Percentiles rank a stretch among this genome's conserved stretches.
Conservation (phyloP, 2,797 vertebrate genomes). For the Pipistrellus pipistrellus region DNA sequence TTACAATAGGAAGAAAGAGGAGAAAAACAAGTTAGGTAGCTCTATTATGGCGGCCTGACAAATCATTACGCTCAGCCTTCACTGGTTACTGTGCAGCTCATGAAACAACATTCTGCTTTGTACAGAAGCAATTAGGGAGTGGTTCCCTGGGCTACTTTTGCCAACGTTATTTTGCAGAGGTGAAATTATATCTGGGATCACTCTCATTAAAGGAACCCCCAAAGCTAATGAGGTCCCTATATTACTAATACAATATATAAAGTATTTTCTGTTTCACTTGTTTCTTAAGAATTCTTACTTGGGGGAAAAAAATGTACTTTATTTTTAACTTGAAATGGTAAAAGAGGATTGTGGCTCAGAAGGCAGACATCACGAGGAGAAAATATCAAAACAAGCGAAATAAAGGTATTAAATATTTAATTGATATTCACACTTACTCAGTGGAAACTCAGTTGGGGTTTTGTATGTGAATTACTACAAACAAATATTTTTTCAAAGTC, state of each 20-base stretch:
- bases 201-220: conserved; percentile 79
- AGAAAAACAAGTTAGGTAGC: conserved; percentile 61
- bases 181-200: conserved; percentile 69
- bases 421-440: background rate
- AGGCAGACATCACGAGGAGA: background rate
- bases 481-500: background rate
- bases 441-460: background rate
- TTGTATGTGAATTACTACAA: background rate
- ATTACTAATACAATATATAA: background rate
- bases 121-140: conserved; percentile 76
- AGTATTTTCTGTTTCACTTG: background rate
- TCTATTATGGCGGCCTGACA: conserved; percentile 75
- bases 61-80: conserved; percentile 69
- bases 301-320: background rate
- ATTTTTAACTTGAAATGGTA: conserved; percentile 63
- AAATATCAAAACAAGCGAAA: background rate
- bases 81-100: conserved; percentile 43
- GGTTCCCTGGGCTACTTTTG: conserved; percentile 70
- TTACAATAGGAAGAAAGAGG: conserved; percentile 60
- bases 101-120: conserved; percentile 66
- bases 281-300: background rate
- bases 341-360: conserved; percentile 33
- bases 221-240: conserved; percentile 66
- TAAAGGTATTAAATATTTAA: background rate
- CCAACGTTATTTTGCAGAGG: conserved; percentile 71